These are phyloP conservation scores for Lochmaea capreae DNA, from an alignment of 2,888 invertebrate genomes.

Conservation along the genomic window DNA sequence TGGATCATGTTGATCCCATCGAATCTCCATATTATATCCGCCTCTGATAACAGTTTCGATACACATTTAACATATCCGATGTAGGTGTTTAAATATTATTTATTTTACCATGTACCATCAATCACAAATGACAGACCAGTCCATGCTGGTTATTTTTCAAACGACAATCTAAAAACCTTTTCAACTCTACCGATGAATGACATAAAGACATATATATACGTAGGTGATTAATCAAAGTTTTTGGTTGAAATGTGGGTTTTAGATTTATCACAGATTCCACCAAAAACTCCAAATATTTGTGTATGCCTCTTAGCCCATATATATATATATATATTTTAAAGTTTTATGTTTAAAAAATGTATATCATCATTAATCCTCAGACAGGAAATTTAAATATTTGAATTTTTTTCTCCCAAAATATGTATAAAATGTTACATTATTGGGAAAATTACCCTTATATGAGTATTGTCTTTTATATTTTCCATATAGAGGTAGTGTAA, in stretches of 20 bases:
- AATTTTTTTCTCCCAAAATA: too few relatives aligned
- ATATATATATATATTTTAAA: too few relatives aligned
- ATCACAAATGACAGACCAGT: constrained; percentile 9
- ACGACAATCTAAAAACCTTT: neutral
- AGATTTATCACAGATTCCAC: neutral
- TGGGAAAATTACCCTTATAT: too few relatives aligned
- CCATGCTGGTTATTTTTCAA: neutral
- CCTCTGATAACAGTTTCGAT: neutral
- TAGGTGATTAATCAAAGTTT: neutral
- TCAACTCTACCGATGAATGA: neutral
- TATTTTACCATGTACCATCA: constrained; percentile 4
- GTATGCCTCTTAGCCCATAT: too few relatives aligned
- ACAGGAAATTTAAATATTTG: too few relatives aligned
- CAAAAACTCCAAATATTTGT: neutral
- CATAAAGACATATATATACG: too few relatives aligned
- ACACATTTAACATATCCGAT: neutral
- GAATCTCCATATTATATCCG: neutral
- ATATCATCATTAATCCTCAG: too few relatives aligned
- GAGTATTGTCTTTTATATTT: too few relatives aligned
- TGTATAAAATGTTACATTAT: too few relatives aligned
- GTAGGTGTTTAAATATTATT: neutral
- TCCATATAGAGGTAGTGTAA: too few relatives aligned
- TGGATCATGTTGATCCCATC: neutral
- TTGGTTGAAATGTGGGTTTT: neutral
- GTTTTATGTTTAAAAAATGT: too few relatives aligned